phyloP scores from a whole-genome alignment of 92 coral and sea anemone genomes.

The Galaxea fascicularis region DNA sequence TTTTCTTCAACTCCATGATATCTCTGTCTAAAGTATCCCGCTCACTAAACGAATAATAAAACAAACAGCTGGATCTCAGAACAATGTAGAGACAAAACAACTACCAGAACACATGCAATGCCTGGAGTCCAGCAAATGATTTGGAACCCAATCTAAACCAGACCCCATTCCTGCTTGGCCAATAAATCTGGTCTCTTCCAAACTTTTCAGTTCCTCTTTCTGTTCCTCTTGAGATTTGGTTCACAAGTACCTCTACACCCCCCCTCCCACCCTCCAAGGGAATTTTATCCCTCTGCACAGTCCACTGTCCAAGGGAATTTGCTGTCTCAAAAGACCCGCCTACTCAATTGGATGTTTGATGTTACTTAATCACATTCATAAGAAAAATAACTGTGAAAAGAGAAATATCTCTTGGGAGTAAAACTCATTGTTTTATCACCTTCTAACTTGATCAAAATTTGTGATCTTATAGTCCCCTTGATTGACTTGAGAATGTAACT shows the following conservation, averaged over 20 bases:
- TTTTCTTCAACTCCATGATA: slow-evolving; percentile 84
- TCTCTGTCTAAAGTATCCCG: slow-evolving; percentile 89
- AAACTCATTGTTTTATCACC: slow-evolving; percentile 44
- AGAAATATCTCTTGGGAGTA: neutral
- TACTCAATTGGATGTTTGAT: neutral
- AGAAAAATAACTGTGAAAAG: neutral
- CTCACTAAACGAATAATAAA: slow-evolving; percentile 62
- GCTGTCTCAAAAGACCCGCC: neutral
- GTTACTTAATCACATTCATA: neutral
- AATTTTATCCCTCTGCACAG: neutral
- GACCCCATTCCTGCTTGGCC: too few species aligned
- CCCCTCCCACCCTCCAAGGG: neutral
- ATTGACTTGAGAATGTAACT: slow-evolving; percentile 73
- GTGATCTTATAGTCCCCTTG: slow-evolving; percentile 90
- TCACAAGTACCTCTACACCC: neutral
- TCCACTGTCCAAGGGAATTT: neutral
- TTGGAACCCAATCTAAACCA: too few species aligned
- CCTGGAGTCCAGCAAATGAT: too few species aligned
- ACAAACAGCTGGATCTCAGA: too few species aligned
- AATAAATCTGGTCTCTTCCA: too few species aligned
- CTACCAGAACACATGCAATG: too few species aligned
- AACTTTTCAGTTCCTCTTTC: too few species aligned
- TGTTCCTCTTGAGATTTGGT: neutral
- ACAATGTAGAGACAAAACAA: too few species aligned
- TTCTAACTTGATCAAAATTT: slow-evolving; percentile 87